Base-by-base conservation (phyloP, 1,140 invertebrate genomes). In the Argopecten irradians region DNA sequence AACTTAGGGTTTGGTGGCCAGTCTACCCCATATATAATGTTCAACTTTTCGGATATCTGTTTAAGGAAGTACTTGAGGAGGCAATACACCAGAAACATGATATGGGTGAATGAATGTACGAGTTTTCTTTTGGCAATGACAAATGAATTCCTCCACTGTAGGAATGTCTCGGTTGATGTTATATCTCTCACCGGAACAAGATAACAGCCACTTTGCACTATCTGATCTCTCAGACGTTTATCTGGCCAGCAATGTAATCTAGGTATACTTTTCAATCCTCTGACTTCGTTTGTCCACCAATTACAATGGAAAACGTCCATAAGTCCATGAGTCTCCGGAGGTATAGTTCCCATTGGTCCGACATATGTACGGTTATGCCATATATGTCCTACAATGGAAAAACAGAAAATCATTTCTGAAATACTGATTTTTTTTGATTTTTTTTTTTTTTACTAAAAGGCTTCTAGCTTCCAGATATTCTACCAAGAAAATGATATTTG, bases 111-210 rank as follows among this genome's bases (percentile, higher is more conserved):
- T 71, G 85, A 82, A 34, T 89, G 34, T 11, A 89, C 82, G 1
- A 89, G 46, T 33, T 36, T 19, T 22, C 46, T 86, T 83, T 89
- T 84, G 3, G 55, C 88, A 43, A 82, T n/a, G n/a, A 71, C 85
- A 71, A 89, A 86, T 22, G 43, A 46, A 46, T 19, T 46, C 36
- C 88, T 34, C 88, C 88, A 89, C n/a, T 82, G n/a, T 39, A 86
- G 22, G 19, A n/a, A n/a, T 32, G 82, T 36, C n/a, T 34, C 39
- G 11, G 13, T 1, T 33, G 84, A 89, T n/a, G 28, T 19, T 83
- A 22, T 82, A 33, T 35, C 32, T 19, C 88, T 84, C 33, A 89
- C 46, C 1, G 88, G 55, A 7, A 86, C 85, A 41, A 89, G 46
- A 36, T 85, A 35, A 41, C 84, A 85, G 16, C 88, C 88, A 22